Evolutionary conservation across 2,113 vertebrate genomes (phyloP).

Genomic region (Upupa epops): DNA sequence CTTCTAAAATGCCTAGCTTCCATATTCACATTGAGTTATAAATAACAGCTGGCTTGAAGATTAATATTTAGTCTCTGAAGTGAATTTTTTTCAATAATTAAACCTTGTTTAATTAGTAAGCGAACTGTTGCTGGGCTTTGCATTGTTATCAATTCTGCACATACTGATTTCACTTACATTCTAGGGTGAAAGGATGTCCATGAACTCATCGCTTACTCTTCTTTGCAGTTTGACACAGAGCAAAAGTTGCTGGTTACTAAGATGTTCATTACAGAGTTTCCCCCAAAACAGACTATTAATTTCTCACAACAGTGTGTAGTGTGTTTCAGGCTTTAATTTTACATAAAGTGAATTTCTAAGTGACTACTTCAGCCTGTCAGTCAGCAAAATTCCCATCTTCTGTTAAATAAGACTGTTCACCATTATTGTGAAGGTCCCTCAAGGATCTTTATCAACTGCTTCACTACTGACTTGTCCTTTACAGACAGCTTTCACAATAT

Average conservation of each 20-base stretch:
- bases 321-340: neutral
- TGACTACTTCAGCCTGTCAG: too few species aligned
- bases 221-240: neutral
- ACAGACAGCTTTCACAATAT: neutral
- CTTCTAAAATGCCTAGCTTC: slow-evolving; percentile 10
- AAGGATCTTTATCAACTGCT: neutral
- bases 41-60: slow-evolving; percentile 19
- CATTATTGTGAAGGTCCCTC: neutral
- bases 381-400: neutral
- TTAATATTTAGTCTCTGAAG: neutral
- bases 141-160: neutral
- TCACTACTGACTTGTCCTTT: neutral
- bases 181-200: neutral
- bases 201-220: neutral
- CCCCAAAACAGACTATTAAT: neutral
- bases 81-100: slow-evolving; percentile 5
- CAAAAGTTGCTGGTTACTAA: neutral
- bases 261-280: neutral
- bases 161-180: neutral
- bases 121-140: neutral
- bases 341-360: neutral
- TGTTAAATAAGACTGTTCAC: neutral
- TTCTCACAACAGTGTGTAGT: neutral
- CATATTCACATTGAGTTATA: neutral
- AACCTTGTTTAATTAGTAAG: slow-evolving; percentile 2